Evolutionary conservation across 2,113 vertebrate genomes (phyloP).

Genomic region (Lepus timidus): DNA sequence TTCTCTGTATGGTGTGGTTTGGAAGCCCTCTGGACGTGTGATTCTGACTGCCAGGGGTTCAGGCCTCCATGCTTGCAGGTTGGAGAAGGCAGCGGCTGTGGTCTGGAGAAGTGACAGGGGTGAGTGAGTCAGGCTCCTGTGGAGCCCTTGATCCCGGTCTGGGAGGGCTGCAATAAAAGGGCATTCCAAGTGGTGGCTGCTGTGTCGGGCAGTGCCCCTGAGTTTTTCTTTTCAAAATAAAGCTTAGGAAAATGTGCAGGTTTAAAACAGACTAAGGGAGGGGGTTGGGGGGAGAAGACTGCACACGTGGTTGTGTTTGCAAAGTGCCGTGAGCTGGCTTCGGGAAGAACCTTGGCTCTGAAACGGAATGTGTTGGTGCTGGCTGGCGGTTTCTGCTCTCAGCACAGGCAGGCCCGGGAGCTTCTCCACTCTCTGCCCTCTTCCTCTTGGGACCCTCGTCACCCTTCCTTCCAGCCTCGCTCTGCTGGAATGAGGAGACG

Average conservation of each 20-base stretch:
- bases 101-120: background rate
- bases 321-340: background rate
- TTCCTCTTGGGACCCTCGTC: too few species aligned
- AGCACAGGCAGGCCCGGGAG: too few species aligned
- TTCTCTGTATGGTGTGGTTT: background rate
- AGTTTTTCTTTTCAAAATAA: background rate
- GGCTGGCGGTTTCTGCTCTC: too few species aligned
- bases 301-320: background rate
- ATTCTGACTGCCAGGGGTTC: background rate
- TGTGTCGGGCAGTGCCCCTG: accelerated
- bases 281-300: background rate
- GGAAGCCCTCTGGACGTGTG: too few species aligned
- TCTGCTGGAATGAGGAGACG: too few species aligned
- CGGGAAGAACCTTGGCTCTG: background rate
- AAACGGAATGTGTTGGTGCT: background rate
- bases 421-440: background rate
- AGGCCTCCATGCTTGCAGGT: accelerated
- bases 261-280: background rate
- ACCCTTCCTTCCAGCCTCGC: background rate
- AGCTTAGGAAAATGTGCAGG: background rate
- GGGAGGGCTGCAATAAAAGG: too few species aligned
- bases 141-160: background rate
- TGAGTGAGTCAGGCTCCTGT: background rate
- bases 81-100: background rate
- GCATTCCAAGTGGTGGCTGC: background rate